Conservation (phyloP, 2,888 invertebrate species). For the Pseudococcus viburni region DNA sequence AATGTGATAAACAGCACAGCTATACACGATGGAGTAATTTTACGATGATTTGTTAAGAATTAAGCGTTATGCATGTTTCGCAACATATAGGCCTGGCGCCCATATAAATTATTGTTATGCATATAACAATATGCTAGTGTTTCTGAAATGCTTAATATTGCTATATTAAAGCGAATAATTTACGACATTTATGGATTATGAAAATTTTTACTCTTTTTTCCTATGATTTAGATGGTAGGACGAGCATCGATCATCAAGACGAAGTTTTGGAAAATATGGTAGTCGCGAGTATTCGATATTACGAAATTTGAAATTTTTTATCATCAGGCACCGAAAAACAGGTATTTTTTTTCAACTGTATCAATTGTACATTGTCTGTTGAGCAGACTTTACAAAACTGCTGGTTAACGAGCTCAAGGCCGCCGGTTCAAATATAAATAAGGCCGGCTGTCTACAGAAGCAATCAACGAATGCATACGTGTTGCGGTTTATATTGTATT, state of each 20-base stretch:
- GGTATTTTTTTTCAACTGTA: neutral
- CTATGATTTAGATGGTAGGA: neutral
- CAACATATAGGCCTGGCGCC: neutral
- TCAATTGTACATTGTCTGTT: neutral
- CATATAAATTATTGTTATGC: neutral
- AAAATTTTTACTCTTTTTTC: neutral
- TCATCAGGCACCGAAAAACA: neutral
- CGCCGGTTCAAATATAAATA: neutral
- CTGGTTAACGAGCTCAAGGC: slow-evolving; percentile 12
- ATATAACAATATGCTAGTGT: slow-evolving; percentile 32
- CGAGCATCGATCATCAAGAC: neutral
- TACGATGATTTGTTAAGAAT: slow-evolving; percentile 1
- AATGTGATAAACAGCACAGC: slow-evolving; percentile 43
- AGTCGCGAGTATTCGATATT: neutral
- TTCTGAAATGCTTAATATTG: slow-evolving; percentile 26
- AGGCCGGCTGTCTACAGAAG: neutral
- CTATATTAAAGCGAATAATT: slow-evolving; percentile 39
- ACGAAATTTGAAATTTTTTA: neutral
- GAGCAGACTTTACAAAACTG: neutral
- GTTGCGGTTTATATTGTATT: neutral
- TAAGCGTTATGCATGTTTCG: slow-evolving; percentile 16
- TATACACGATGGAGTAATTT: slow-evolving; percentile 21
- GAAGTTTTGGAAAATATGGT: neutral
- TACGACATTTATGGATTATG: slow-evolving; percentile 37
- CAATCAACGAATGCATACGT: neutral